phyloP scores from a whole-genome alignment of 2,113 vertebrate species.

The Amazona guildingii region DNA sequence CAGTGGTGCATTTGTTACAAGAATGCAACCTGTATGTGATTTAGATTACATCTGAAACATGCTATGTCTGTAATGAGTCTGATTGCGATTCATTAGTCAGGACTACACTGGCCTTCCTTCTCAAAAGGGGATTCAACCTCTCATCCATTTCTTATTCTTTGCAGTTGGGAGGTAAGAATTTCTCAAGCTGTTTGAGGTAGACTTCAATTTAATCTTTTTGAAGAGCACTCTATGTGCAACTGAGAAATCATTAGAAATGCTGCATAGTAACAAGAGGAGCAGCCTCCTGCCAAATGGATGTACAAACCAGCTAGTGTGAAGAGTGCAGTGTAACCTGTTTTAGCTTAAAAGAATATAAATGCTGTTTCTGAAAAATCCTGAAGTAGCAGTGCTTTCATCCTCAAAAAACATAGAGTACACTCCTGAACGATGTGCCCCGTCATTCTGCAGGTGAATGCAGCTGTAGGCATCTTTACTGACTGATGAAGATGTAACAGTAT shows the following conservation, averaged over 20 bases:
- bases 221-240: background rate
- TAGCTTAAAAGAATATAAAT: background rate
- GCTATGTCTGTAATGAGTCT: background rate
- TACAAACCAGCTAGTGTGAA: background rate
- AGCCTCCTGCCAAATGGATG: background rate
- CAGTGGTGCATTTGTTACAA: background rate
- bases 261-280: background rate
- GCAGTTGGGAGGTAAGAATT: background rate
- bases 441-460: background rate
- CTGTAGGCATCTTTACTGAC: background rate
- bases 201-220: background rate
- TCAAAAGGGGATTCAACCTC: background rate
- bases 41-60: background rate
- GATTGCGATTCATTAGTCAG: background rate
- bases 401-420: fast-evolving
- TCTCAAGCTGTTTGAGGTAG: background rate
- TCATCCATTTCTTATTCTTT: background rate
- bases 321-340: background rate
- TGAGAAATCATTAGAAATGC: background rate
- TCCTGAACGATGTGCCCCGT: fast-evolving
- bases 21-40: background rate
- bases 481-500: too few relatives aligned
- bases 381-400: background rate
- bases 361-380: background rate
- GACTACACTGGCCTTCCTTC: background rate